Percentiles rank a stretch among this genome's conserved stretches.
Evolutionary conservation across 2,113 vertebrate genomes (phyloP).

Genomic region (Sander lucioperca): DNA sequence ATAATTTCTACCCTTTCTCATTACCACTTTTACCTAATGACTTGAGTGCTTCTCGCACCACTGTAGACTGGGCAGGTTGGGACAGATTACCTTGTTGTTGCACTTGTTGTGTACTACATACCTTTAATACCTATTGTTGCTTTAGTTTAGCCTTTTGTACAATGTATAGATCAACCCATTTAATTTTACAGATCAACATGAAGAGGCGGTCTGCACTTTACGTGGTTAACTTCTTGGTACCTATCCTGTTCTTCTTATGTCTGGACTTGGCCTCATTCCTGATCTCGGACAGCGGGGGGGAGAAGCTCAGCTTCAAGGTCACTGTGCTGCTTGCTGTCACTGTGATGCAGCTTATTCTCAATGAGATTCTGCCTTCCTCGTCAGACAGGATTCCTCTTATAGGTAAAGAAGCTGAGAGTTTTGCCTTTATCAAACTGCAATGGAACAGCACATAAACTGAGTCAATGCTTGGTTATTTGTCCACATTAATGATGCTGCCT

Average conservation of each 20-base stretch:
- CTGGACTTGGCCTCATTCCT: constrained; percentile 86
- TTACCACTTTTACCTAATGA: no score
- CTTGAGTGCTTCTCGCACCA: no score
- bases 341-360: constrained; percentile 81
- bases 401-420: constrained; percentile 52
- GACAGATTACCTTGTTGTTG: background rate
- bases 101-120: background rate
- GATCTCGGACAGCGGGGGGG: constrained; percentile 79
- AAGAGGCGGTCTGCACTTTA: constrained; percentile 82
- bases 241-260: constrained; percentile 80
- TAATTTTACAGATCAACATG: constrained; percentile 80
- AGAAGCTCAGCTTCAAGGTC: constrained; percentile 84
- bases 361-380: constrained; percentile 78
- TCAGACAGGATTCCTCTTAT: constrained; percentile 78
- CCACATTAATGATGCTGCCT: background rate
- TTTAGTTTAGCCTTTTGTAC: background rate
- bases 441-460: no score
- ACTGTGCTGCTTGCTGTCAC: constrained; percentile 80
- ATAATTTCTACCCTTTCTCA: no score
- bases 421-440: background rate
- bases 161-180: background rate
- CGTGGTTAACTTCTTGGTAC: constrained; percentile 84
- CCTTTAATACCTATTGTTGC: background rate
- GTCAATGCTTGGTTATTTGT: background rate
- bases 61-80: no score